A percentile compares a stretch with the other conserved stretches of the same genome.
Conservation (phyloP, 2,888 invertebrate species). For the Lochmaea capreae region DNA sequence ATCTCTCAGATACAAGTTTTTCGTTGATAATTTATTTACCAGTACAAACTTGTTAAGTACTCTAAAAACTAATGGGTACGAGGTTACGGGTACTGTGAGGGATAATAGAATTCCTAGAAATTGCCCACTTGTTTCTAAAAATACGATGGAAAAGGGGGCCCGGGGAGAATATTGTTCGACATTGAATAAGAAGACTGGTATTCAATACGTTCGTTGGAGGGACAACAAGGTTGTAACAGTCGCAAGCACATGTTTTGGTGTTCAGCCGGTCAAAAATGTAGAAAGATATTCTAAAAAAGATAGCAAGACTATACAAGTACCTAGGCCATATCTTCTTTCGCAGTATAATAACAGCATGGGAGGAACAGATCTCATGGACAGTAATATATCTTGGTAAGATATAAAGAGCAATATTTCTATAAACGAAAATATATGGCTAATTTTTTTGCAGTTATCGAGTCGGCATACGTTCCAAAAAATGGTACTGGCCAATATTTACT, state of each 20-base stretch:
- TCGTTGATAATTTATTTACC: conserved; percentile 40
- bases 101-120: conserved; percentile 45
- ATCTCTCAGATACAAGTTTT: no score
- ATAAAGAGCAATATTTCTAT: conserved; percentile 24
- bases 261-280: conserved; percentile 38
- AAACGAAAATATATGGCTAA: conserved; percentile 28
- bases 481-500: no score
- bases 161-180: conserved; percentile 41
- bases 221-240: conserved; percentile 54
- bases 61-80: conserved; percentile 38
- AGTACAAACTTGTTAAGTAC: conserved; percentile 38
- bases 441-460: conserved; percentile 6
- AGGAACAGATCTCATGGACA: conserved; percentile 32
- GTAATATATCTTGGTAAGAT: conserved; percentile 21
- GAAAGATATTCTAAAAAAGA: conserved; percentile 42
- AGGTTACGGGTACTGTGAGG: conserved; percentile 51
- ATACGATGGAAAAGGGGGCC: conserved; percentile 26
- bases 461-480: no score
- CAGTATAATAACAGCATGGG: conserved; percentile 48
- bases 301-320: conserved; percentile 40
- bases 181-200: conserved; percentile 36
- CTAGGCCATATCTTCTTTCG: conserved; percentile 21
- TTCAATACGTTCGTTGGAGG: conserved; percentile 49
- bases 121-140: conserved; percentile 32
- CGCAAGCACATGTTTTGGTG: conserved; percentile 45